Conservation (phyloP, 1,140 invertebrate genomes). For the Drosophila rhopaloa region DNA sequence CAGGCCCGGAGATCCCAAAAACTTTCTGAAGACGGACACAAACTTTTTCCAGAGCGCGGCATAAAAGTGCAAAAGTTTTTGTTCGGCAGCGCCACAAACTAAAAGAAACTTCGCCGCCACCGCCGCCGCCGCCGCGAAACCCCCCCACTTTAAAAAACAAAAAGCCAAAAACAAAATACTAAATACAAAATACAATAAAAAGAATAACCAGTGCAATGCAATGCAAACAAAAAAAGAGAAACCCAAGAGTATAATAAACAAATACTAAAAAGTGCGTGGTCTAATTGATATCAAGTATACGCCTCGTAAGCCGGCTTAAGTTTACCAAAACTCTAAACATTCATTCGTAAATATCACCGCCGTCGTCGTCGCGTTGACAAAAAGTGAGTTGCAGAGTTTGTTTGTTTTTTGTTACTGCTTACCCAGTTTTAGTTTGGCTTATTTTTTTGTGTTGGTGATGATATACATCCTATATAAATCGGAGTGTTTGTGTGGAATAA, state of each 20-base stretch:
- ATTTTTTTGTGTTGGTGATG: conserved; percentile 14
- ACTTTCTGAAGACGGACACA: conserved; percentile 22
- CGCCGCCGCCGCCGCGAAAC: background rate
- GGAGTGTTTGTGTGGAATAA: conserved; percentile 8
- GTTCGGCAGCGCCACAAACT: conserved; percentile 58
- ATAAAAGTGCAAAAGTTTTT: conserved; percentile 41
- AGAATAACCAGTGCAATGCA: conserved; percentile 7
- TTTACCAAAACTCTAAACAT: conserved; percentile 6
- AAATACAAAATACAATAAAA: conserved; percentile 7
- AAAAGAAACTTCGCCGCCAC: conserved; percentile 23
- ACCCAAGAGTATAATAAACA: conserved; percentile 3
- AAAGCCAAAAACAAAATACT: conserved; percentile 22
- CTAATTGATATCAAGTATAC: conserved; percentile 69
- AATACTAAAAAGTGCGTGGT: conserved; percentile 52
- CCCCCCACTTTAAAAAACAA: background rate
- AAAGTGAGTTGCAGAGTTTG: conserved; percentile 32
- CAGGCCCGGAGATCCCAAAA: conserved; percentile 10
- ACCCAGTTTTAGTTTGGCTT: conserved; percentile 20
- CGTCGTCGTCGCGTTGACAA: conserved; percentile 13
- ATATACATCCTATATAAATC: background rate
- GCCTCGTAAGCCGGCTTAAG: conserved; percentile 25
- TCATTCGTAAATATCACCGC: background rate
- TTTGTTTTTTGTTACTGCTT: conserved; percentile 35
- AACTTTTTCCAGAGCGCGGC: conserved; percentile 22
- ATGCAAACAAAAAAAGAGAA: background rate